A percentile compares a stretch with the other conserved stretches of the same genome.
Conservation (phyloP, 2,797 vertebrate species). For the Nyctibius grandis region DNA sequence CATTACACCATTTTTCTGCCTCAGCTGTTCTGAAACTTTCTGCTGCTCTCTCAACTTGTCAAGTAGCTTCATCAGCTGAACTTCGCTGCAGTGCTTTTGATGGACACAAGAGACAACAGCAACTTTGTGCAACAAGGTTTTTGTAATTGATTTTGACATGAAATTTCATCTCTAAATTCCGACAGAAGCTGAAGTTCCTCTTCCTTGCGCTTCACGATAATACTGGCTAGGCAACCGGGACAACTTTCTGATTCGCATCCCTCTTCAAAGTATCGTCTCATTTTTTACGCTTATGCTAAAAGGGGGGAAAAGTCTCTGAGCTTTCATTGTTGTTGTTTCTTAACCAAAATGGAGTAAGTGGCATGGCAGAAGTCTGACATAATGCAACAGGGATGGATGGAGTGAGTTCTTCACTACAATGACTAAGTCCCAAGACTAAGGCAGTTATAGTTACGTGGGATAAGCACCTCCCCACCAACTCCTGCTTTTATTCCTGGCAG, state of each 20-base stretch:
- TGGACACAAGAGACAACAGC: neutral
- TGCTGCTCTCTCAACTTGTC: neutral
- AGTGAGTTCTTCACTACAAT: neutral
- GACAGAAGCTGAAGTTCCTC: neutral
- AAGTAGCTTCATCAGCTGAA: constrained; percentile 36
- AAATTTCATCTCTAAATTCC: neutral
- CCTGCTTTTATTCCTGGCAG: constrained; percentile 3
- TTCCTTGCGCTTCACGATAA: accelerated
- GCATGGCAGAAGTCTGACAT: neutral
- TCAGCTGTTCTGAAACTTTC: constrained; percentile 31
- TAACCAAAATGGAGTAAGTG: neutral
- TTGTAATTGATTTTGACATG: neutral
- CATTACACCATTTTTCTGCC: neutral
- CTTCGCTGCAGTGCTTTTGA: neutral
- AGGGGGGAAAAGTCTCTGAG: accelerated
- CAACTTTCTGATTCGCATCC: accelerated
- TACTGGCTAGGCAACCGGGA: neutral
- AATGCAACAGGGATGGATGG: neutral
- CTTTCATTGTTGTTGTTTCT: neutral
- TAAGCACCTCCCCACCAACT: neutral
- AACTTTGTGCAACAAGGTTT: neutral
- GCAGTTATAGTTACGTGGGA: neutral
- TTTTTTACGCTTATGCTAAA: neutral
- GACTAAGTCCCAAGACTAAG: neutral
- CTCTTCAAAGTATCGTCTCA: neutral